Conservation (phyloP, 92 coral and sea anemone species). For the Isaurus tuberculatus region DNA sequence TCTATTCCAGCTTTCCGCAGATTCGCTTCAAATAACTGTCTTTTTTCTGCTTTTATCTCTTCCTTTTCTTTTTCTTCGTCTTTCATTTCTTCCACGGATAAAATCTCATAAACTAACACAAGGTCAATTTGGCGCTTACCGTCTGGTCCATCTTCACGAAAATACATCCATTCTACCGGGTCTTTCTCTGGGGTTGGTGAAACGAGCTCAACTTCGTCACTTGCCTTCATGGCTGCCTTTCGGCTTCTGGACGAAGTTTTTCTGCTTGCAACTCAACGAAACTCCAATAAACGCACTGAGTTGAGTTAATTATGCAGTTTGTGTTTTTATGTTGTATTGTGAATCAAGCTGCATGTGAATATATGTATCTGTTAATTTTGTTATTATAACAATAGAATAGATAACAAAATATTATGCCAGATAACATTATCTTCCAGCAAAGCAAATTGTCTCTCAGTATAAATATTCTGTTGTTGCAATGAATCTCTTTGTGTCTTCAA, state of each 20-base stretch:
- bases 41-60: neutral
- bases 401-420: neutral
- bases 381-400: neutral
- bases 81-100: neutral
- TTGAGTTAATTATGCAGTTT: neutral
- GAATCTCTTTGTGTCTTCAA: neutral
- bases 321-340: neutral
- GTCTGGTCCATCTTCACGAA: constrained; percentile 3
- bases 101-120: constrained; percentile 13
- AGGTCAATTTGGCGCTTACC: constrained; percentile 24
- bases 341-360: neutral
- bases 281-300: neutral
- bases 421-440: neutral
- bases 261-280: neutral
- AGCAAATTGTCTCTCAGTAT: neutral
- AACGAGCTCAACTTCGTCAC: constrained; percentile 12
- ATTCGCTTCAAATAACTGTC: neutral
- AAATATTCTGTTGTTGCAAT: neutral
- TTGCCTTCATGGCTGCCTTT: neutral
- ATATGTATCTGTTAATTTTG: neutral
- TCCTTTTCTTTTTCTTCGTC: constrained; percentile 1
- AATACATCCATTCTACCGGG: neutral
- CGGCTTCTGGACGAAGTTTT: neutral
- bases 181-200: neutral
- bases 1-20: constrained; percentile 29